Percentiles rank a stretch among this genome's conserved stretches.
phyloP scores from a whole-genome alignment of 2,888 invertebrate species.

The Melolontha melolontha region DNA sequence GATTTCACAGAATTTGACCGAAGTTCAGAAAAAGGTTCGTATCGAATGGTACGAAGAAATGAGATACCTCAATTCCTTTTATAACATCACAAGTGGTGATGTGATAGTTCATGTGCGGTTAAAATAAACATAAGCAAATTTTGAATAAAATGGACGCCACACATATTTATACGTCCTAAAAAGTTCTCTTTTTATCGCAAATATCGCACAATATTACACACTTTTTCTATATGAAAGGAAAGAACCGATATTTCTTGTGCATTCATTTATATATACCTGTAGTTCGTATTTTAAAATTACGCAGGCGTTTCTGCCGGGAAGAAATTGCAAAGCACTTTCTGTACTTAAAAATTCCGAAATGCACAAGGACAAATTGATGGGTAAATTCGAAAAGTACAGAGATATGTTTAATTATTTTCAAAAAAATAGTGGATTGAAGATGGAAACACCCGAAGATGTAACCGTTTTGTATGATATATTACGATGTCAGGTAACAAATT shows the following conservation, averaged over 20 bases:
- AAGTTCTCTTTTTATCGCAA: neutral
- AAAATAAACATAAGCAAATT: too few species aligned
- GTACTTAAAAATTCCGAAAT: conserved; percentile 19
- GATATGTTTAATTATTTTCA: conserved; percentile 13
- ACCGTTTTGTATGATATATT: conserved; percentile 23
- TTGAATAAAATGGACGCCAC: too few species aligned
- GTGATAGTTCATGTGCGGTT: too few species aligned
- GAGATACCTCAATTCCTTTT: too few species aligned
- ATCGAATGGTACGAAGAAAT: too few species aligned
- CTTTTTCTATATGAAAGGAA: neutral
- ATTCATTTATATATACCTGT: too few species aligned
- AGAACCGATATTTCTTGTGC: too few species aligned
- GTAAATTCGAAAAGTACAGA: conserved; percentile 9
- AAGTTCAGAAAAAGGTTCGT: too few species aligned
- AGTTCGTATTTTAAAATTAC: too few species aligned
- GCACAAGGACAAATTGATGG: conserved; percentile 18
- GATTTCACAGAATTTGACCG: too few species aligned
- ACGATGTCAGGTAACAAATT: conserved; percentile 27
- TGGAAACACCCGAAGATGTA: conserved; percentile 16
- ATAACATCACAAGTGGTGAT: too few species aligned
- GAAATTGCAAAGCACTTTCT: conserved; percentile 5
- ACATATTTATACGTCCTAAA: too few species aligned
- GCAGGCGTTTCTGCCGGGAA: conserved; percentile 20
- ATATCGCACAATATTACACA: neutral
- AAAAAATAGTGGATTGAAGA: conserved; percentile 14